Evolutionary conservation across 1,140 invertebrate species (phyloP).

Genomic region (Drosophila mojavensis): DNA sequence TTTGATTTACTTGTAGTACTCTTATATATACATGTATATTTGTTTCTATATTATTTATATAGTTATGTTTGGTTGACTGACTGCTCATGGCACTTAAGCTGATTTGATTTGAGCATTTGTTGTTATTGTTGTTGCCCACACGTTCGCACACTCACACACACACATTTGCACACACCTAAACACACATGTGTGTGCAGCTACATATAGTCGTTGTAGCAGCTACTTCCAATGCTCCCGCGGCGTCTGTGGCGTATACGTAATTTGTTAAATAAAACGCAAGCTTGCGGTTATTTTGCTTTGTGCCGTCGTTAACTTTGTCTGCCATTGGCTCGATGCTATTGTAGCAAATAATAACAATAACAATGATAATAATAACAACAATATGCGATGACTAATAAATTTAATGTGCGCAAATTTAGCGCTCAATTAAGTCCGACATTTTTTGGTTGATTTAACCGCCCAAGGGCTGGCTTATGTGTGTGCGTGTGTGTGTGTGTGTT

Average conservation of each 20-base stretch:
- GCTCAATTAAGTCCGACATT: conserved; percentile 60
- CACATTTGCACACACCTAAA: not conserved
- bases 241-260: conserved; percentile 61
- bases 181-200: too few species aligned
- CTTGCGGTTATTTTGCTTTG: conserved; percentile 66
- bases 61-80: conserved; percentile 53
- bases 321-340: conserved; percentile 36
- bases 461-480: conserved; percentile 3
- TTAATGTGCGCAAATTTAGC: conserved; percentile 67
- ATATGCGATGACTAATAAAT: conserved; percentile 66
- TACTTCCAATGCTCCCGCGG: conserved; percentile 27
- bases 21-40: not conserved
- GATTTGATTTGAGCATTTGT: conserved; percentile 54
- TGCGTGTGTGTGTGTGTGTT: conserved; percentile 1
- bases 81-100: conserved; percentile 52
- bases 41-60: conserved; percentile 36
- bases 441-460: conserved; percentile 55
- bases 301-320: conserved; percentile 54
- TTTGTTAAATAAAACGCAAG: conserved; percentile 69
- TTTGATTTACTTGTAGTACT: conserved; percentile 43
- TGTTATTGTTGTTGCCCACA: conserved; percentile 20
- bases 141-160: conserved; percentile 4
- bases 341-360: conserved; percentile 53
- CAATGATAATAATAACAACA: conserved; percentile 53
- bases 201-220: not conserved